Conservation (phyloP, 2,113 vertebrate species). For the Naja naja region DNA sequence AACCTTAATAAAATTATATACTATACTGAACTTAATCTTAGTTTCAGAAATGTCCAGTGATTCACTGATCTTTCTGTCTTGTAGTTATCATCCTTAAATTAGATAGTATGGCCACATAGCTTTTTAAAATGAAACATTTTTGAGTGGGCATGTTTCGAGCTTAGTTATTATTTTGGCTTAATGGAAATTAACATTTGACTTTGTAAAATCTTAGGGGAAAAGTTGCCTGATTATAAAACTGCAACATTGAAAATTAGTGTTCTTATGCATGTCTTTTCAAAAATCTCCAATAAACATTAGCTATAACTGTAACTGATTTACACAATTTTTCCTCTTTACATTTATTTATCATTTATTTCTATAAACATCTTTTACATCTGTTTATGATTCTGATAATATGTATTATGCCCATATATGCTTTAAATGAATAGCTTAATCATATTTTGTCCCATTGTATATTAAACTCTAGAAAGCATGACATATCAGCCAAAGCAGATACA, state of each 20-base stretch:
- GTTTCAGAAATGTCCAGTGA: background rate
- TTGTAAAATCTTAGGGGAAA: background rate
- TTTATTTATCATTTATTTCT: background rate
- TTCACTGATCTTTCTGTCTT: background rate
- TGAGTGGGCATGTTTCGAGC: slow-evolving; percentile 8
- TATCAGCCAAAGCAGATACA: slow-evolving; percentile 4
- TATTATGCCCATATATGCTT: background rate
- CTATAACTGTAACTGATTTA: rapidly evolving
- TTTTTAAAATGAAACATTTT: background rate
- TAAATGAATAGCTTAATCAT: background rate
- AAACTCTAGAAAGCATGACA: background rate
- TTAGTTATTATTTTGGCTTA: slow-evolving; percentile 7
- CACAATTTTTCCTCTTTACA: background rate
- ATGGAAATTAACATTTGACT: background rate
- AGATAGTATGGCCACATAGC: background rate
- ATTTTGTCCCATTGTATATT: background rate
- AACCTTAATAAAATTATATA: background rate
- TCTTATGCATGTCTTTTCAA: background rate
- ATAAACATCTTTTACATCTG: background rate
- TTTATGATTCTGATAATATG: background rate
- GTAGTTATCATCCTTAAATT: background rate
- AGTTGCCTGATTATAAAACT: background rate
- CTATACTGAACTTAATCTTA: rapidly evolving
- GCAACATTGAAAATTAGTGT: background rate
- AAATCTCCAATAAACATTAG: background rate